A percentile compares a stretch with the other conserved stretches of the same genome.
Evolutionary conservation across 2,113 vertebrate species (phyloP).

Genomic region (Psammodynastes pulverulentus): DNA sequence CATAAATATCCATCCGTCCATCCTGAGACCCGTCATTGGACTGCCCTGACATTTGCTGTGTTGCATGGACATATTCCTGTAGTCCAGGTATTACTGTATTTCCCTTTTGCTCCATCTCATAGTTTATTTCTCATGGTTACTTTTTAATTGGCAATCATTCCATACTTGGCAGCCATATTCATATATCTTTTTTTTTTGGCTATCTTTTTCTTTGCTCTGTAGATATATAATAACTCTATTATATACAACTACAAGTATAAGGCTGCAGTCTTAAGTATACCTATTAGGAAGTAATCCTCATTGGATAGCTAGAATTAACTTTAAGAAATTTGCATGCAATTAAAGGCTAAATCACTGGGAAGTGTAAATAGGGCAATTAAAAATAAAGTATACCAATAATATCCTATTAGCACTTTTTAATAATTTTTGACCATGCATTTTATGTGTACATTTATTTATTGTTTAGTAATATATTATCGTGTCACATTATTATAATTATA

Average conservation of each 20-base stretch:
- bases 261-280: neutral
- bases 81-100: constrained; percentile 89
- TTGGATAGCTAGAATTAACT: neutral
- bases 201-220: constrained; percentile 56
- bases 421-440: constrained; percentile 62
- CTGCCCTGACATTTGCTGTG: constrained; percentile 97
- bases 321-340: neutral
- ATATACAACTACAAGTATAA: constrained; percentile 37
- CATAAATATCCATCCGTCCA: constrained; percentile 98
- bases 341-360: constrained; percentile 68
- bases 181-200: constrained; percentile 71
- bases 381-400: constrained; percentile 42
- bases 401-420: constrained; percentile 55
- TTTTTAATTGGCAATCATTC: constrained; percentile 53
- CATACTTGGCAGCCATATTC: constrained; percentile 50
- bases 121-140: constrained; percentile 60
- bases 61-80: constrained; percentile 99
- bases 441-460: constrained; percentile 60
- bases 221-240: constrained; percentile 43
- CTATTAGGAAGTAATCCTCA: neutral
- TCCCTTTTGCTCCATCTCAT: constrained; percentile 70
- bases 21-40: constrained; percentile 97
- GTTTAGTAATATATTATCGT: constrained; percentile 29
- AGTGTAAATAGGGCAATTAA: constrained; percentile 47
- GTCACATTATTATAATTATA: constrained; percentile 3